Evolutionary conservation across 2,888 invertebrate species (phyloP).

Genomic region (Abrostola triplasia): DNA sequence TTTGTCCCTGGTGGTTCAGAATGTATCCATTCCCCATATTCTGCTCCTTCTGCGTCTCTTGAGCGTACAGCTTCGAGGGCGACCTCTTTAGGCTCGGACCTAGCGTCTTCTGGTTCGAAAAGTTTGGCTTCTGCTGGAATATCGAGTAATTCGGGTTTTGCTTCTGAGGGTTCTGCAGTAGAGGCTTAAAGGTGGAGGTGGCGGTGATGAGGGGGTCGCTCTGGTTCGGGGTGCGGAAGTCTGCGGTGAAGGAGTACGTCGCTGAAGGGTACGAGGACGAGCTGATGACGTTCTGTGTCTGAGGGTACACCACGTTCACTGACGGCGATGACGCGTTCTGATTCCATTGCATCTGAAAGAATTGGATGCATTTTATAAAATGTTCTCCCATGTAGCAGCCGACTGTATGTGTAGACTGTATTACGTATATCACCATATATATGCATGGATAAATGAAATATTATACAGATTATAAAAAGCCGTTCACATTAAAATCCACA

Average conservation of each 20-base stretch:
- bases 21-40: conserved; percentile 73
- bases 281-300: conserved; percentile 89
- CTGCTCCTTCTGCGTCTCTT: conserved; percentile 77
- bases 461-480: too few relatives aligned
- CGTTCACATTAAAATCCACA: too few relatives aligned
- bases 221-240: conserved; percentile 91
- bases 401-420: too few relatives aligned
- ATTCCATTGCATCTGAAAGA: conserved; percentile 92
- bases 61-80: conserved; percentile 76
- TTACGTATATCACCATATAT: too few relatives aligned
- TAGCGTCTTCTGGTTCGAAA: conserved; percentile 67
- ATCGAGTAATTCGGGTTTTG: conserved; percentile 75
- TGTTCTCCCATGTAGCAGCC: not conserved
- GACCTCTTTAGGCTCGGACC: conserved; percentile 77
- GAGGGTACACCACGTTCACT: conserved; percentile 90
- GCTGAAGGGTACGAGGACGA: conserved; percentile 91
- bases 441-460: too few relatives aligned
- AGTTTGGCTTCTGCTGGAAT: conserved; percentile 83
- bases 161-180: conserved; percentile 82
- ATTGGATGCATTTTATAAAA: not conserved
- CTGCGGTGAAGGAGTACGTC: conserved; percentile 95
- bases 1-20: conserved; percentile 77
- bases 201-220: conserved; percentile 88
- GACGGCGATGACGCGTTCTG: conserved; percentile 89
- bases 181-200: conserved; percentile 87